Conservation (phyloP, 2,888 invertebrate species). For the Tanypteryx hageni region DNA sequence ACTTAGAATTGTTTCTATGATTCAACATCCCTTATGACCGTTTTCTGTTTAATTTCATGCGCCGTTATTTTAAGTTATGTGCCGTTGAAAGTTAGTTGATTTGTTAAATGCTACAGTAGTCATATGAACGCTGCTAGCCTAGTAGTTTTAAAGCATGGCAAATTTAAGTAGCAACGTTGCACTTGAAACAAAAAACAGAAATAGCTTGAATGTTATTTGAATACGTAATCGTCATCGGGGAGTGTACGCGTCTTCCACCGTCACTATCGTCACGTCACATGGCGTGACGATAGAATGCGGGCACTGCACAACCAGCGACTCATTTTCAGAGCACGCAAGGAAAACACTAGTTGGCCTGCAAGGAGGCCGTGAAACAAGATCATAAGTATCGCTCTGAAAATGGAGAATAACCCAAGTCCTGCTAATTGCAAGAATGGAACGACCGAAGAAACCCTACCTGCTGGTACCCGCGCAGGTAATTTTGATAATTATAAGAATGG, state of each 20-base stretch:
- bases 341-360: slow-evolving; percentile 15
- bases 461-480: not conserved
- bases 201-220: not conserved
- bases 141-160: not conserved
- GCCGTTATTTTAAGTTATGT: not conserved
- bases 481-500: not conserved
- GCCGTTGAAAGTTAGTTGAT: not conserved
- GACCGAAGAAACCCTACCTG: not conserved
- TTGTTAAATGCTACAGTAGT: not conserved
- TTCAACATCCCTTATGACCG: not conserved
- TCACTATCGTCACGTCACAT: slow-evolving; percentile 59
- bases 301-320: slow-evolving; percentile 35
- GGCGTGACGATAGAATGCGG: slow-evolving; percentile 62
- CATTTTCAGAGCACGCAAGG: not conserved
- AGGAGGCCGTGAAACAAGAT: not conserved
- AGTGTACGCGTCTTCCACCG: slow-evolving; percentile 15
- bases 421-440: not conserved
- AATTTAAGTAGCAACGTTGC: not conserved
- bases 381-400: not conserved
- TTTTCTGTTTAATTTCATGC: not conserved
- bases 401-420: not conserved
- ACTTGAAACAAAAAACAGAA: not conserved
- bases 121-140: not conserved
- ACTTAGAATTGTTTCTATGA: slow-evolving; percentile 35
- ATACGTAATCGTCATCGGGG: not conserved